A percentile compares a stretch with the other conserved stretches of the same genome.
phyloP scores from a whole-genome alignment of 2,888 invertebrate species.

The Gymnocheta viridis region DNA sequence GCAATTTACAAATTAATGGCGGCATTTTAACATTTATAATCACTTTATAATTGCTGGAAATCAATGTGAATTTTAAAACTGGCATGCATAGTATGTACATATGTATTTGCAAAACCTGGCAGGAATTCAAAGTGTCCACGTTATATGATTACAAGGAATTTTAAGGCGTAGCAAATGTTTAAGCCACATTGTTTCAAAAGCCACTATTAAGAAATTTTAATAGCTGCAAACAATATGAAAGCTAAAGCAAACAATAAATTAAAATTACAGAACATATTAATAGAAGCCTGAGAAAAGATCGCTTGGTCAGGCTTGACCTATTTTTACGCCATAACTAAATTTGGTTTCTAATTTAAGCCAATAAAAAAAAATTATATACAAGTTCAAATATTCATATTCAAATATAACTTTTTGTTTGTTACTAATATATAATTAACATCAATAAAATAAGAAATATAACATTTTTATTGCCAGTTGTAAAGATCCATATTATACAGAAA shows the following conservation, averaged over 20 bases:
- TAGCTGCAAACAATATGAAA: background rate
- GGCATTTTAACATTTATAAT: conserved; percentile 65
- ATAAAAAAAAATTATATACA: conserved; percentile 2
- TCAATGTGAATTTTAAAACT: conserved; percentile 32
- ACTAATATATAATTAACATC: conserved; percentile 45
- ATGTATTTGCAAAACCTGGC: conserved; percentile 45
- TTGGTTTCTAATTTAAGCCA: background rate
- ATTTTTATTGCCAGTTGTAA: conserved; percentile 31
- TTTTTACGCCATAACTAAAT: background rate
- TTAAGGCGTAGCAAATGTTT: conserved; percentile 47
- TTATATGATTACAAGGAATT: conserved; percentile 37
- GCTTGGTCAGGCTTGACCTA: conserved; percentile 32
- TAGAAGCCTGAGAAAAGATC: background rate
- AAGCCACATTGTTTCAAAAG: conserved; percentile 8
- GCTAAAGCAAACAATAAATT: background rate
- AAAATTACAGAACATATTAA: background rate
- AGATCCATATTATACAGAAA: background rate
- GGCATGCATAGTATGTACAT: no score
- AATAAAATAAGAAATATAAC: conserved; percentile 49
- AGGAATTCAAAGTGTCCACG: conserved; percentile 49
- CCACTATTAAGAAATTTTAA: background rate
- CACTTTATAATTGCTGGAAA: conserved; percentile 68
- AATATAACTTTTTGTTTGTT: conserved; percentile 2
- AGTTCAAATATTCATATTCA: background rate
- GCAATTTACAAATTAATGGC: conserved; percentile 69